Evolutionary conservation across 2,888 invertebrate species (phyloP).

Genomic region (Eulithis prunata): DNA sequence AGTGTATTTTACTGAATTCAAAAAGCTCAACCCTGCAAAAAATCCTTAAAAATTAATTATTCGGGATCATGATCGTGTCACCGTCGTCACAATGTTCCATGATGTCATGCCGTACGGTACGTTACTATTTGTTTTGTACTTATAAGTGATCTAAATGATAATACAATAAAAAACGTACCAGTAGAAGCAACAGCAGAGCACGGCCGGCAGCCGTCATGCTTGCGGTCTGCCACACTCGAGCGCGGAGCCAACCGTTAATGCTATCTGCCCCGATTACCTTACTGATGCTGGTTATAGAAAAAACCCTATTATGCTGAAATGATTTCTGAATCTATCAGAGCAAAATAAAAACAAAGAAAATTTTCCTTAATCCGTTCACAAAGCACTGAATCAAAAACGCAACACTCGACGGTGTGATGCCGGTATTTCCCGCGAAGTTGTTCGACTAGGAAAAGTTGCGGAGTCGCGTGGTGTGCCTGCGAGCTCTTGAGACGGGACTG

Average conservation of each 20-base stretch:
- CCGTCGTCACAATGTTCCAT: too few relatives aligned
- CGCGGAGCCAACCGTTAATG: constrained; percentile 83
- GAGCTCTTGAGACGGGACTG: constrained; percentile 73
- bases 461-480: constrained; percentile 67
- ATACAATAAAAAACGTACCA: constrained; percentile 64
- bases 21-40: too few relatives aligned
- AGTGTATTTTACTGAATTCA: too few relatives aligned
- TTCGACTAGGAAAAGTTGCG: constrained; percentile 38
- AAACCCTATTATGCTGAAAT: constrained; percentile 53
- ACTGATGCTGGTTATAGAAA: constrained; percentile 67
- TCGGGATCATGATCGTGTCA: too few relatives aligned
- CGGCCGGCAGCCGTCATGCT: constrained; percentile 80
- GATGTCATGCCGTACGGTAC: not conserved
- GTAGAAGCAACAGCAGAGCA: constrained; percentile 73
- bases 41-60: too few relatives aligned
- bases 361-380: constrained; percentile 41
- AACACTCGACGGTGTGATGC: constrained; percentile 36
- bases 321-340: constrained; percentile 36
- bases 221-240: constrained; percentile 82
- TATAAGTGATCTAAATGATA: constrained; percentile 2
- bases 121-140: not conserved
- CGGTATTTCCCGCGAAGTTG: constrained; percentile 50
- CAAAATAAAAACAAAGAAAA: constrained; percentile 45
- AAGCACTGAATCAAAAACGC: constrained; percentile 36
- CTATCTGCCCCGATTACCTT: constrained; percentile 84